Conservation (phyloP, 2,888 invertebrate species). For the Pterostichus madidus region DNA sequence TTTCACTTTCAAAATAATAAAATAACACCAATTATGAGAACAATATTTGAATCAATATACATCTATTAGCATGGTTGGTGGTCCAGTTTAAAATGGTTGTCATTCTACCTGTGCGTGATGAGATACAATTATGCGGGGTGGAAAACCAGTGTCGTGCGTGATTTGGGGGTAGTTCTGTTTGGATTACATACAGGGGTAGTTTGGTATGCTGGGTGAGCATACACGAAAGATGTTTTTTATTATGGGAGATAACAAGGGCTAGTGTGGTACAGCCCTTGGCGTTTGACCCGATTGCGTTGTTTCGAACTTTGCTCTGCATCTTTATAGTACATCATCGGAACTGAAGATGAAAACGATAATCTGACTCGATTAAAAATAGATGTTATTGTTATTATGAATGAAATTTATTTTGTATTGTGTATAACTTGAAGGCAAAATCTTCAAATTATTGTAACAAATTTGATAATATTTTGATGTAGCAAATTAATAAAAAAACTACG, state of each 20-base stretch:
- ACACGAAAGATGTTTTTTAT: conserved; percentile 22
- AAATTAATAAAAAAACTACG: too few species aligned
- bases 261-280: conserved; percentile 31
- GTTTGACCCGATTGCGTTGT: conserved; percentile 19
- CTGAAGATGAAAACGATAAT: too few species aligned
- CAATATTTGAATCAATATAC: conserved; percentile 52
- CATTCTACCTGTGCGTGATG: conserved; percentile 17
- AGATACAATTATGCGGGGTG: conserved; percentile 16
- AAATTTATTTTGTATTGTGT: too few species aligned
- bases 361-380: too few species aligned
- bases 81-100: conserved; percentile 18
- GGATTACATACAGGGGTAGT: conserved; percentile 25
- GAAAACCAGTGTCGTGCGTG: background rate
- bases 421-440: too few species aligned
- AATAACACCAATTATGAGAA: conserved; percentile 50
- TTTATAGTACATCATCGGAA: too few species aligned
- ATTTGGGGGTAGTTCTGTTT: conserved; percentile 15
- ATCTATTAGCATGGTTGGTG: conserved; percentile 37
- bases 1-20: conserved; percentile 58
- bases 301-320: background rate
- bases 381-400: too few species aligned
- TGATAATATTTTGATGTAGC: too few species aligned
- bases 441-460: too few species aligned
- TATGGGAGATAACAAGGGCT: conserved; percentile 41
- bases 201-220: conserved; percentile 15